phyloP scores from a whole-genome alignment of 2,888 invertebrate genomes.

The Morpho achilles region DNA sequence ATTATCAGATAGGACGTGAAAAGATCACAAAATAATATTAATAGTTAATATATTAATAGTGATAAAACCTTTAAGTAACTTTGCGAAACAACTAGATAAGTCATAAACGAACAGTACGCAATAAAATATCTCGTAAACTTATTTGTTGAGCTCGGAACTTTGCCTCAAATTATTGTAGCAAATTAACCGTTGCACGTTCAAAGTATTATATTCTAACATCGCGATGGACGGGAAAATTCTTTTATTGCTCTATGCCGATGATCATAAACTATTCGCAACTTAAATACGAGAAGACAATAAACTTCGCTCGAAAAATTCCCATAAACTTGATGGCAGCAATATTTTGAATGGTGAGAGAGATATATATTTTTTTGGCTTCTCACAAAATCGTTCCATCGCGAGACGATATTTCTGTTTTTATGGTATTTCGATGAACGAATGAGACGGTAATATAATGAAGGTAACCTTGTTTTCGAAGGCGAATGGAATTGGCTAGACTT shows the following conservation, averaged over 20 bases:
- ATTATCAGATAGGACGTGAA: too few species aligned
- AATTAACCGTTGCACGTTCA: too few species aligned
- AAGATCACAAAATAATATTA: too few species aligned
- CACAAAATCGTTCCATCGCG: constrained; percentile 27
- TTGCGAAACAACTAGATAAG: too few species aligned
- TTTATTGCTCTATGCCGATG: constrained; percentile 12
- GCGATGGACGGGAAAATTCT: neutral
- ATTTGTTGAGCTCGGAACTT: too few species aligned
- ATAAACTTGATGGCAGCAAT: constrained; percentile 37
- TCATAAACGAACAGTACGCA: too few species aligned
- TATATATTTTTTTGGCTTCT: constrained; percentile 21
- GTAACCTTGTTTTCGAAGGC: constrained; percentile 8
- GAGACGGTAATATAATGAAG: constrained; percentile 5
- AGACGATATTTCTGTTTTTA: constrained; percentile 19
- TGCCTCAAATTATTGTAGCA: too few species aligned
- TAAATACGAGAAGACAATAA: constrained; percentile 33
- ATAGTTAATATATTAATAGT: too few species aligned
- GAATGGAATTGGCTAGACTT: constrained; percentile 5
- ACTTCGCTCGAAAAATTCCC: constrained; percentile 32
- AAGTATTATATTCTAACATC: too few species aligned
- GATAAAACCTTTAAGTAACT: too few species aligned
- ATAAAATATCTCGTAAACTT: too few species aligned
- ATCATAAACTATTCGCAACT: constrained; percentile 16
- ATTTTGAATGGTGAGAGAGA: constrained; percentile 17
- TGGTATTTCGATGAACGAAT: constrained; percentile 7